Percentiles rank a stretch among this genome's conserved stretches.
These are phyloP conservation scores for Ridgeia piscesae DNA, from an alignment of 1,140 invertebrate genomes.

Conservation along the genomic window DNA sequence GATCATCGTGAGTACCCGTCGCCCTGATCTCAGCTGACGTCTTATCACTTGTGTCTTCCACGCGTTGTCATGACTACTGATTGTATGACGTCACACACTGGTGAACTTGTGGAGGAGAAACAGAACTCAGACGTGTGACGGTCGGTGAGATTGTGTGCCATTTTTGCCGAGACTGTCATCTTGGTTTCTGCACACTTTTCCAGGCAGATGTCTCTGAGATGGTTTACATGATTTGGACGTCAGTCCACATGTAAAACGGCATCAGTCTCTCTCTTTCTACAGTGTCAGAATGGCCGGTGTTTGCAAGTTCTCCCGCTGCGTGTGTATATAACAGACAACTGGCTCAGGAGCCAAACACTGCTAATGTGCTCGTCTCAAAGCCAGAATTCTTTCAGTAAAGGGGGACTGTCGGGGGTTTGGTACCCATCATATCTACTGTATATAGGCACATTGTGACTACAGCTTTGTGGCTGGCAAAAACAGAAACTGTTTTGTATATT, in stretches of 20 bases:
- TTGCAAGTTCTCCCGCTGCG: not conserved
- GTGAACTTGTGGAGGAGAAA: not conserved
- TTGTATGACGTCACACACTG: not conserved
- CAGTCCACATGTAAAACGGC: not conserved
- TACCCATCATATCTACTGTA: not conserved
- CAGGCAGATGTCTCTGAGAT: not conserved
- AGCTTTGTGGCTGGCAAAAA: not conserved
- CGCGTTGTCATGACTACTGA: not conserved
- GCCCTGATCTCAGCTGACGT: not conserved
- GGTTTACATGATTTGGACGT: not conserved
- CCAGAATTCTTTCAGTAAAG: not conserved
- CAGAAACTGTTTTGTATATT: conserved; percentile 1
- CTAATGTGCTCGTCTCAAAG: not conserved
- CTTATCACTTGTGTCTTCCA: not conserved
- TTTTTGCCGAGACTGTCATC: not conserved
- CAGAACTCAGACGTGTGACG: not conserved
- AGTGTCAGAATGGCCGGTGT: not conserved
- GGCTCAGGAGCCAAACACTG: not conserved
- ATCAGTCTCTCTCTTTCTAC: not conserved
- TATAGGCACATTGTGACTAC: not conserved
- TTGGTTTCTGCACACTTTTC: not conserved
- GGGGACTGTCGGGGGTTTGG: not conserved
- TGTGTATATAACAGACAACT: not conserved
- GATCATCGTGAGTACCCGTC: not conserved
- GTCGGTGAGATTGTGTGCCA: not conserved